phyloP scores from a whole-genome alignment of 2,888 invertebrate genomes.

The Stegophylla sp. region DNA sequence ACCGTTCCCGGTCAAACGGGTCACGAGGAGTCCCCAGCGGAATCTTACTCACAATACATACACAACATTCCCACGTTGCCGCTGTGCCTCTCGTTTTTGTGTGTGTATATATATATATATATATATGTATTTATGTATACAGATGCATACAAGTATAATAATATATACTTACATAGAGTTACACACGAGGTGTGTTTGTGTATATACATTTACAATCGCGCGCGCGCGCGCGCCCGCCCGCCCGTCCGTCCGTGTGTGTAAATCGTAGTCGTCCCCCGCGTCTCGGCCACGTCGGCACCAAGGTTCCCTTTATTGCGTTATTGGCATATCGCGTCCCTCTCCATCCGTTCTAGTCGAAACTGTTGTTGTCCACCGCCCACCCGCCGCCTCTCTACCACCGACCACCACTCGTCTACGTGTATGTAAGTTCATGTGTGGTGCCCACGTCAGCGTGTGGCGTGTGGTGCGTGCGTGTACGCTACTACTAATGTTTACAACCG shows the following conservation, averaged over 20 bases:
- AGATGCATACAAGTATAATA: neutral
- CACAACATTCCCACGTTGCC: slow-evolving; percentile 54
- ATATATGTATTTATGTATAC: neutral
- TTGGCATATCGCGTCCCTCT: slow-evolving; percentile 52
- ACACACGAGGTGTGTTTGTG: neutral
- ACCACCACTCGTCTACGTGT: neutral
- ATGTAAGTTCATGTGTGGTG: neutral
- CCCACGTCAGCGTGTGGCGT: neutral
- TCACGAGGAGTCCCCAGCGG: slow-evolving; percentile 59
- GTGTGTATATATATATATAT: neutral
- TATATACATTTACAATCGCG: neutral
- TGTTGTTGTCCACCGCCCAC: neutral
- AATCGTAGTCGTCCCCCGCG: slow-evolving; percentile 44
- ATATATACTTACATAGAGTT: neutral
- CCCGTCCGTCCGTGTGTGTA: neutral
- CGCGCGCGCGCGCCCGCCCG: too few species aligned
- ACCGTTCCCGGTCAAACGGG: slow-evolving; percentile 58
- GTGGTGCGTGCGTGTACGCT: neutral
- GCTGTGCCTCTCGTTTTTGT: slow-evolving; percentile 42
- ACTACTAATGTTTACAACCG: slow-evolving; percentile 56
- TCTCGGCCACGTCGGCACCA: slow-evolving; percentile 55
- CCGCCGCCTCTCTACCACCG: neutral
- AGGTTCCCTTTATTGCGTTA: slow-evolving; percentile 58
- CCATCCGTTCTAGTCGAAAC: neutral
- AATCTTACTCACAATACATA: slow-evolving; percentile 54